A percentile compares a stretch with the other conserved stretches of the same genome.
phyloP scores from a whole-genome alignment of 2,888 invertebrate genomes.

The Coenonympha glycerion region DNA sequence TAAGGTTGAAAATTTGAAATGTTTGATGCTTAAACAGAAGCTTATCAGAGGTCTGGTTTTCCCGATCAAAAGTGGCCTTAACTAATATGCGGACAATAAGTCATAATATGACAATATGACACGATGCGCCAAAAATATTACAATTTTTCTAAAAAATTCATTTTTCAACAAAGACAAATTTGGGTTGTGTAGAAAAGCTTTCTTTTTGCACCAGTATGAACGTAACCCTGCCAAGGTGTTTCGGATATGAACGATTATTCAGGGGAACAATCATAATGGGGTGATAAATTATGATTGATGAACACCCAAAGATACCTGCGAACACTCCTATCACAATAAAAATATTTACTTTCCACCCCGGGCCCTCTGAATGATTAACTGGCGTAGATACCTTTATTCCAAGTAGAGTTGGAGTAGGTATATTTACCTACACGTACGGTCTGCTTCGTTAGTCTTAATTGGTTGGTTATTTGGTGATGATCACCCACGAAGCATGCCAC shows the following conservation, averaged over 20 bases:
- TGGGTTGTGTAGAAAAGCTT: neutral
- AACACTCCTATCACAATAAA: constrained; percentile 45
- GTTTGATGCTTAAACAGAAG: too few species aligned
- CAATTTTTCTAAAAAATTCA: too few species aligned
- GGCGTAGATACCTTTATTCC: neutral
- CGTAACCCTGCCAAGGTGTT: constrained; percentile 56
- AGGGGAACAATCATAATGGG: constrained; percentile 63
- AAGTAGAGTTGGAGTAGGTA: neutral
- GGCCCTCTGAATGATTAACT: constrained; percentile 21
- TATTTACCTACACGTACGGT: neutral
- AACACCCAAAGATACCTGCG: constrained; percentile 36
- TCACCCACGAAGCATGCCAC: too few species aligned
- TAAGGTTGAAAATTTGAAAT: too few species aligned
- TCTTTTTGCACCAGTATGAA: constrained; percentile 35
- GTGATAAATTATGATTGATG: constrained; percentile 76
- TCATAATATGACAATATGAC: too few species aligned
- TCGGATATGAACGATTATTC: constrained; percentile 74
- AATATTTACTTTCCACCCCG: constrained; percentile 26
- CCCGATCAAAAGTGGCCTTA: too few species aligned
- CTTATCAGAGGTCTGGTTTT: too few species aligned
- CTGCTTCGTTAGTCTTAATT: neutral
- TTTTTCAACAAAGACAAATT: neutral
- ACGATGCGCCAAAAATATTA: too few species aligned
- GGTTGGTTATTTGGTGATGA: too few species aligned
- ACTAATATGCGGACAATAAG: too few species aligned